These are phyloP conservation scores for Zeuzera pyrina DNA, from an alignment of 2,888 invertebrate species.

Conservation along the genomic window DNA sequence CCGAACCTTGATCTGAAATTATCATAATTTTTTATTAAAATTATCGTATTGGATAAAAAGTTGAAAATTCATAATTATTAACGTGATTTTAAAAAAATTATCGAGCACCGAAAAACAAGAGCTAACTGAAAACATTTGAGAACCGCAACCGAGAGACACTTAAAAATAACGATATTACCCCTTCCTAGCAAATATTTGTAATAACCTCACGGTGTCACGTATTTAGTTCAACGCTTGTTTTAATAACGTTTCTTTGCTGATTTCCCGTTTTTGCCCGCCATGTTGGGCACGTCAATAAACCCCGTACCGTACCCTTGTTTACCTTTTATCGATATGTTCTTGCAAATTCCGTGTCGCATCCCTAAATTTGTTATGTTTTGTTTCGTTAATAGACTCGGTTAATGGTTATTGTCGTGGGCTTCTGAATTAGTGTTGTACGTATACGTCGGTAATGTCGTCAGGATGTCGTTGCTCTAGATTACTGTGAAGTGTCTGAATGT, in stretches of 20 bases:
- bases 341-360: conserved; percentile 40
- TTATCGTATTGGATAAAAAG: too few relatives aligned
- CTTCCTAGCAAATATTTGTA: conserved; percentile 66
- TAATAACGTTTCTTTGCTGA: conserved; percentile 54
- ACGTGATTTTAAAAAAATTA: too few relatives aligned
- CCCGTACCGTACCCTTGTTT: conserved; percentile 28
- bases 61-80: too few relatives aligned
- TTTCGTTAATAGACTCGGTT: conserved; percentile 44
- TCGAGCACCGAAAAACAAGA: too few relatives aligned
- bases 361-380: conserved; percentile 36
- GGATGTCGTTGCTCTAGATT: not conserved
- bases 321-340: conserved; percentile 48
- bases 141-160: conserved; percentile 52
- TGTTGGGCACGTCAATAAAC: conserved; percentile 32
- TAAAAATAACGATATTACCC: conserved; percentile 67
- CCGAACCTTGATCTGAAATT: too few relatives aligned
- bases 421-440: conserved; percentile 31
- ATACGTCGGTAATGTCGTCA: not conserved
- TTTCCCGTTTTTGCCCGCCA: conserved; percentile 24
- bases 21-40: too few relatives aligned
- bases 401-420: conserved; percentile 37
- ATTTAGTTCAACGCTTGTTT: conserved; percentile 36
- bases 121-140: conserved; percentile 37
- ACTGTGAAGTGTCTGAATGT: too few relatives aligned
- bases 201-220: conserved; percentile 31